Conservation (phyloP, 2,888 invertebrate genomes). For the Nemotelus pantherinus region DNA sequence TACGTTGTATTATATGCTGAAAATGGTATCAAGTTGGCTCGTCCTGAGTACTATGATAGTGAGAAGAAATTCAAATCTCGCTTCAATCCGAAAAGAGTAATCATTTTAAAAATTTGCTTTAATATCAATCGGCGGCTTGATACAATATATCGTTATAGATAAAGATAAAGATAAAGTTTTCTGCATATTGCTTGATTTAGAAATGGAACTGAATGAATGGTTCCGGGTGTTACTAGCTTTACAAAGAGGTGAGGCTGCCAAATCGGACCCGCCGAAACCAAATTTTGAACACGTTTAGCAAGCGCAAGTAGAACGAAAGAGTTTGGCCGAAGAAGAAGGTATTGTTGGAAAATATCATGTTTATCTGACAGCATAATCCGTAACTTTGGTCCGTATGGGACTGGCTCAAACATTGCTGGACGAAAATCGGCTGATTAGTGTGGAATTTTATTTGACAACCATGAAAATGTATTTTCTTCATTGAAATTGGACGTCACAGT, state of each 20-base stretch:
- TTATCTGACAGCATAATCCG: slow-evolving; percentile 84
- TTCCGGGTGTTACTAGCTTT: slow-evolving; percentile 78
- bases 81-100: slow-evolving; percentile 76
- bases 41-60: slow-evolving; percentile 91
- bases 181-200: slow-evolving; percentile 83
- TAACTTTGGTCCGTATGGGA: slow-evolving; percentile 80
- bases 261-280: slow-evolving; percentile 76
- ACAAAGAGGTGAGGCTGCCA: slow-evolving; percentile 77
- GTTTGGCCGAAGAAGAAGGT: slow-evolving; percentile 79
- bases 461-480: slow-evolving; percentile 85
- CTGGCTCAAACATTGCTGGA: slow-evolving; percentile 55
- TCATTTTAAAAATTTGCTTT: slow-evolving; percentile 86
- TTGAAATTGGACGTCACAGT: slow-evolving; percentile 91
- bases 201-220: slow-evolving; percentile 86
- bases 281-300: slow-evolving; percentile 93
- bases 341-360: slow-evolving; percentile 83
- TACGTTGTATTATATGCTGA: slow-evolving; percentile 89
- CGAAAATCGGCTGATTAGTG: slow-evolving; percentile 56
- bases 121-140: slow-evolving; percentile 88
- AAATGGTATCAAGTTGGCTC: slow-evolving; percentile 69
- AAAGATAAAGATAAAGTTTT: slow-evolving; percentile 90
- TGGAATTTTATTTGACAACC: slow-evolving; percentile 73
- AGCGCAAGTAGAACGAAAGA: slow-evolving; percentile 84
- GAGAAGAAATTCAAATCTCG: slow-evolving; percentile 86
- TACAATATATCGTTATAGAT: slow-evolving; percentile 85